Conservation (phyloP, 2,888 invertebrate species). For the Synanthedon tipuliformis region DNA sequence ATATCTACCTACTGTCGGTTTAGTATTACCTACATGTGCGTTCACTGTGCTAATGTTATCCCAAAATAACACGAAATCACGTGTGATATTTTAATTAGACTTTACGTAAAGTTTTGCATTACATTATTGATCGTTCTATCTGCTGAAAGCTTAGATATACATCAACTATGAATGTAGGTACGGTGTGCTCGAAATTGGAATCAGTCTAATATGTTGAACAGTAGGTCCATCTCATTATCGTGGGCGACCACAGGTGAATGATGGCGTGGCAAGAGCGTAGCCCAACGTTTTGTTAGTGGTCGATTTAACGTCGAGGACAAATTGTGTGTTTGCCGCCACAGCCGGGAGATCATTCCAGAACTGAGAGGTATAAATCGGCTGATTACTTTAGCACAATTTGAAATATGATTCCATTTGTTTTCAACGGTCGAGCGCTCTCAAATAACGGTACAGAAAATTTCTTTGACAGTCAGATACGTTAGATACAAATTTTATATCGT, state of each 20-base stretch:
- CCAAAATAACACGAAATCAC: too few relatives aligned
- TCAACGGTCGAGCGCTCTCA: slow-evolving; percentile 11
- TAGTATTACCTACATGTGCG: too few relatives aligned
- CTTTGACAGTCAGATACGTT: too few relatives aligned
- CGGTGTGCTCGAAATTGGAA: slow-evolving; percentile 48
- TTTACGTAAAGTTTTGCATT: too few relatives aligned
- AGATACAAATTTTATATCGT: too few relatives aligned
- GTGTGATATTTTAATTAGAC: too few relatives aligned
- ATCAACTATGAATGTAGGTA: slow-evolving; percentile 1
- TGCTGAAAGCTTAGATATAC: too few relatives aligned
- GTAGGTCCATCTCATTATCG: slow-evolving; percentile 68
- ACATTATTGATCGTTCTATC: too few relatives aligned
- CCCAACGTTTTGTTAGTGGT: slow-evolving; percentile 66
- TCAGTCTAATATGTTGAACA: slow-evolving; percentile 67
- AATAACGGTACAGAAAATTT: too few relatives aligned
- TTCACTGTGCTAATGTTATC: too few relatives aligned
- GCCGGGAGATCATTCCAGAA: slow-evolving; percentile 53
- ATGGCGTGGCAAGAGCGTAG: slow-evolving; percentile 48
- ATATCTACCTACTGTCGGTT: too few relatives aligned
- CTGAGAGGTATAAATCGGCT: slow-evolving; percentile 43
- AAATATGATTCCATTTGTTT: slow-evolving; percentile 35
- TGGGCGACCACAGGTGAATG: slow-evolving; percentile 67
- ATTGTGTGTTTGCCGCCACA: slow-evolving; percentile 64
- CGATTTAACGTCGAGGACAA: slow-evolving; percentile 67
- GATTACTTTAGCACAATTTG: slow-evolving; percentile 45